These are phyloP conservation scores for Loriculus beryllinus DNA, from an alignment of 2,797 vertebrate species.

Conservation along the genomic window DNA sequence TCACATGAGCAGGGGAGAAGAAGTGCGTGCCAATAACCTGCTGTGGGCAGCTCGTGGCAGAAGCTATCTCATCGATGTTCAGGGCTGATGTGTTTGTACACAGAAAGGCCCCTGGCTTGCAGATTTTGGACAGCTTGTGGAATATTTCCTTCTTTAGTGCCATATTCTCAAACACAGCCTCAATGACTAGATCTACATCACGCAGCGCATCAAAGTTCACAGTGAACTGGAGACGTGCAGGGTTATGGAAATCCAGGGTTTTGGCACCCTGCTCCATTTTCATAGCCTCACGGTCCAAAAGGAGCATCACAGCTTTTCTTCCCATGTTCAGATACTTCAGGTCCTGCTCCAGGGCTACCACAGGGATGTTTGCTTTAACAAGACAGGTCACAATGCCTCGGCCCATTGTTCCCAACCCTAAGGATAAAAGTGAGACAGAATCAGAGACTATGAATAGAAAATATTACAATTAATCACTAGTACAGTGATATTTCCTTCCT, in stretches of 20 bases:
- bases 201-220: slow-evolving; percentile 69
- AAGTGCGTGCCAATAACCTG: slow-evolving; percentile 93
- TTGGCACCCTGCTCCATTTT: slow-evolving; percentile 69
- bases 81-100: slow-evolving; percentile 90
- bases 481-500: not conserved
- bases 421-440: slow-evolving; percentile 37
- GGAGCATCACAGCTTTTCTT: slow-evolving; percentile 73
- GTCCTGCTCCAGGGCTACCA: slow-evolving; percentile 87
- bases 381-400: slow-evolving; percentile 85
- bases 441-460: not conserved
- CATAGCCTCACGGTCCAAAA: slow-evolving; percentile 80
- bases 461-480: not conserved
- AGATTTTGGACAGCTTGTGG: slow-evolving; percentile 78
- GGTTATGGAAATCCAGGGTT: slow-evolving; percentile 13
- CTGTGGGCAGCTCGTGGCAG: slow-evolving; percentile 76
- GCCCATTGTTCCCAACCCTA: slow-evolving; percentile 95
- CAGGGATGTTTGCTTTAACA: slow-evolving; percentile 81
- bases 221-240: slow-evolving; percentile 75
- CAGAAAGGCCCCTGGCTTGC: slow-evolving; percentile 81
- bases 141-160: slow-evolving; percentile 86
- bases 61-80: slow-evolving; percentile 85
- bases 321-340: slow-evolving; percentile 79
- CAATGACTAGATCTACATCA: slow-evolving; percentile 86
- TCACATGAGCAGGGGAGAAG: slow-evolving; percentile 90
- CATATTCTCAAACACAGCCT: slow-evolving; percentile 94